phyloP scores from a whole-genome alignment of 2,113 vertebrate genomes.

The Empidonax traillii region DNA sequence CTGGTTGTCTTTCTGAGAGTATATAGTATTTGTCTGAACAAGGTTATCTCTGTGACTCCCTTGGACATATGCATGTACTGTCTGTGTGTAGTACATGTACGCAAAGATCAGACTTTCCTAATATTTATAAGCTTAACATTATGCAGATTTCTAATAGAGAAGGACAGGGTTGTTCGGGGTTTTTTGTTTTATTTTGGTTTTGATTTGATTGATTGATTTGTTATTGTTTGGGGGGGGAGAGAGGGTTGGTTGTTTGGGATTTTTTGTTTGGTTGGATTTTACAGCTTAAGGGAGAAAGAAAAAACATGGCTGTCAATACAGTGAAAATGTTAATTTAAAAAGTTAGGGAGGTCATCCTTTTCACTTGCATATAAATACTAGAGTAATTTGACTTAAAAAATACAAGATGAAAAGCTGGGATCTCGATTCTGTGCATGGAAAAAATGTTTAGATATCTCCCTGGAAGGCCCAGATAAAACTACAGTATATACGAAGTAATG shows the following conservation, averaged over 20 bases:
- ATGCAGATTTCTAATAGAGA: background rate
- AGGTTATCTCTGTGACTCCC: background rate
- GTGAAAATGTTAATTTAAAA: background rate
- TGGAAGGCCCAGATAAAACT: background rate
- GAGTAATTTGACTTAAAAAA: background rate
- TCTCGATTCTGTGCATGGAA: background rate
- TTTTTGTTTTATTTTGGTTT: background rate
- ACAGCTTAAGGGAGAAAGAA: background rate
- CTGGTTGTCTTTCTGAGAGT: background rate
- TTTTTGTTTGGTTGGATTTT: background rate
- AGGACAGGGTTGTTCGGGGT: background rate
- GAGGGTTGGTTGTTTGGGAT: background rate
- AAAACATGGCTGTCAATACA: background rate
- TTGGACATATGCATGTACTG: fast-evolving
- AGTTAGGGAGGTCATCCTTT: background rate
- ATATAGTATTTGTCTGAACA: background rate
- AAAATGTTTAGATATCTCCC: background rate
- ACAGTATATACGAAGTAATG: background rate
- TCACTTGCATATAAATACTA: background rate
- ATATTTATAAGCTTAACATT: background rate
- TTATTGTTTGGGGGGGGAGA: background rate
- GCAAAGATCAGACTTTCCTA: background rate
- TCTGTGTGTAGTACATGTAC: background rate
- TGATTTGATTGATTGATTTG: background rate
- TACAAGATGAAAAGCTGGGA: background rate